phyloP scores from a whole-genome alignment of 2,888 invertebrate species.

The Hypercompe scribonia region DNA sequence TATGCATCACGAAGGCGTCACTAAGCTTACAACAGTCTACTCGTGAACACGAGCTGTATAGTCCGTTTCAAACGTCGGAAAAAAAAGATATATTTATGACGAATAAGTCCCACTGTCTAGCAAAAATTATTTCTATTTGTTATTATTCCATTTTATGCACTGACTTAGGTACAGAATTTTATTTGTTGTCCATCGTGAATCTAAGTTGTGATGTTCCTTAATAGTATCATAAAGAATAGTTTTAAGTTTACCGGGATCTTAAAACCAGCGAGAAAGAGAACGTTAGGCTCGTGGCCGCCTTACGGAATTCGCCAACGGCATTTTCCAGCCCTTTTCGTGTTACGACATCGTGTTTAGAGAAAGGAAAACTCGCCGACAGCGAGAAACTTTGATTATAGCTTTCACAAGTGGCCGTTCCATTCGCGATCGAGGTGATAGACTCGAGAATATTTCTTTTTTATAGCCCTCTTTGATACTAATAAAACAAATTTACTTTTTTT shows the following conservation, averaged over 20 bases:
- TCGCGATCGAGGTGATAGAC: slow-evolving; percentile 83
- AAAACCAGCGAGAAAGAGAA: slow-evolving; percentile 76
- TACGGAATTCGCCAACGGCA: slow-evolving; percentile 78
- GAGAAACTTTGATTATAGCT: slow-evolving; percentile 85
- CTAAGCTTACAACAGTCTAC: too few relatives aligned
- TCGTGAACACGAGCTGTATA: too few relatives aligned
- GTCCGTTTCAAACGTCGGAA: too few relatives aligned
- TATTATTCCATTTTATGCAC: not conserved
- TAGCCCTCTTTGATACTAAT: slow-evolving; percentile 83
- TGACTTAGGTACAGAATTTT: not conserved
- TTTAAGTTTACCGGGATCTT: slow-evolving; percentile 54
- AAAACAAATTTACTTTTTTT: slow-evolving; percentile 84
- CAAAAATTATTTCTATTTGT: not conserved
- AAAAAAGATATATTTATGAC: too few relatives aligned
- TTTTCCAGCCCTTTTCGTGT: slow-evolving; percentile 85
- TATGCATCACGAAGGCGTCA: too few relatives aligned
- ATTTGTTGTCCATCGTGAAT: not conserved
- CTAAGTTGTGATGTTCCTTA: slow-evolving; percentile 70
- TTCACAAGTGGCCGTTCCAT: slow-evolving; percentile 81
- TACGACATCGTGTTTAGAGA: slow-evolving; percentile 84
- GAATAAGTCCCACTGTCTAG: too few relatives aligned
- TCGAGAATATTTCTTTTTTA: slow-evolving; percentile 82
- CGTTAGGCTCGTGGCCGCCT: slow-evolving; percentile 63
- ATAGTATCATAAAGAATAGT: slow-evolving; percentile 72
- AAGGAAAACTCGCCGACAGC: slow-evolving; percentile 83